Base-by-base conservation (phyloP, 1,140 invertebrate species). In the Hycleus cichorii region DNA sequence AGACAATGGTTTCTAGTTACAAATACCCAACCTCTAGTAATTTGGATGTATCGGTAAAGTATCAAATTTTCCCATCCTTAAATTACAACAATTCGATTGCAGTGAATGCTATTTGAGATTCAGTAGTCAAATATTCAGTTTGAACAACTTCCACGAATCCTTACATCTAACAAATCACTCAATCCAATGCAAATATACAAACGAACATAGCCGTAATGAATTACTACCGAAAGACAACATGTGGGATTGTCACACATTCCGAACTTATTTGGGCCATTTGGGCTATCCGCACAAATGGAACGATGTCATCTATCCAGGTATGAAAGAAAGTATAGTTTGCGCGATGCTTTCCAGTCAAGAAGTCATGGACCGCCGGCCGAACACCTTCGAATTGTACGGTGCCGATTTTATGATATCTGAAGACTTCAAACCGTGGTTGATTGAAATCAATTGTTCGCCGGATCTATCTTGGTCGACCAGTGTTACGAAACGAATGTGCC, bases 401-500 rank as follows among this genome's bases (percentile, higher is more conserved):
- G 93, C 93, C 2, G 93, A 96, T 76, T 96, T 95, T 71, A 94
- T 96, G 87, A 73, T 89, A 38, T 88, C 88, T 52, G 90, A 94
- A 58, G 90, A 95, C 72, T 90, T 90, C 63, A 85, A 84, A 48
- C 91, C 92, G 0, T 95, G 92, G 91, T 76, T 96, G 0, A 90
- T 97, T 60, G 94, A 97, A 73, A 96, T 97, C 58, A 96, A 97
- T 72, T 93, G 90, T 5, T 91, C 90, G 75, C 93, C 93, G 0
- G 91, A 92, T 67, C 84, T 97, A 79, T 90, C 90, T 38, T 81
- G 87, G 7, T 92, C 88, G 1, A 95, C 93, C 0, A 89, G 85
- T 57, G 90, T 96, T 1, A 97, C 93, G 0, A 85, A 90, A 0
- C 75, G 87, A 53, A 78, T 97, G 64, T 95, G 93, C 72, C 81